Conservation (phyloP, 2,797 vertebrate species). For the Scolopax rusticola region DNA sequence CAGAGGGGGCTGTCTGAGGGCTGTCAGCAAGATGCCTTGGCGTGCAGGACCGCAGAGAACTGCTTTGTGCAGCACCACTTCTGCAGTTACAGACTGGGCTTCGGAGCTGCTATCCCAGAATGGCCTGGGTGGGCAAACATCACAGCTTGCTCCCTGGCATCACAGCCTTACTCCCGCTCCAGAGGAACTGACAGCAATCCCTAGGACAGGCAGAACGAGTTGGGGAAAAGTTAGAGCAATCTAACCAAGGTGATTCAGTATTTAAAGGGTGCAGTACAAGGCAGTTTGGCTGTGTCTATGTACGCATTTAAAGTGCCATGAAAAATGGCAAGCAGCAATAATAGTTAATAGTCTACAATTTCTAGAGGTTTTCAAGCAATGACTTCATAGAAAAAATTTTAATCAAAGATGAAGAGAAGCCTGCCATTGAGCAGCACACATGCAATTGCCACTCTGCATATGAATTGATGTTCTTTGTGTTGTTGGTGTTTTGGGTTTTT, state of each 20-base stretch:
- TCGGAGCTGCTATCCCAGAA: neutral
- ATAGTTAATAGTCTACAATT: neutral
- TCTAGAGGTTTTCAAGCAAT: neutral
- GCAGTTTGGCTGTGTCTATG: neutral
- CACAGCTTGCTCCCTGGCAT: neutral
- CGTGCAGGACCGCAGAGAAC: neutral
- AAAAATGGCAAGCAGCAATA: neutral
- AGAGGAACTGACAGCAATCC: neutral
- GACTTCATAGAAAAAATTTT: neutral
- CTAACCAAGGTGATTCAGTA: neutral
- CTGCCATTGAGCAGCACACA: neutral
- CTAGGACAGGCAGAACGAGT: neutral
- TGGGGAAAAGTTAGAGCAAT: neutral
- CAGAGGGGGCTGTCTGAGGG: neutral
- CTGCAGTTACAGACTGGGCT: neutral
- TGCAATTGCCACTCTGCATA: neutral
- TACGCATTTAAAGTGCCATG: neutral
- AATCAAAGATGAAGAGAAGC: conserved; percentile 2
- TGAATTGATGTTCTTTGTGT: neutral
- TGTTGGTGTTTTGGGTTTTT: fast-evolving
- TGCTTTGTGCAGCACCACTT: neutral
- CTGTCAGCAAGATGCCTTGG: neutral
- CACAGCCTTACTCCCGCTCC: neutral
- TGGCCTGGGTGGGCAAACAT: neutral
- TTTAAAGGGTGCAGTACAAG: neutral